Evolutionary conservation across 2,888 invertebrate genomes (phyloP), one percentile per base, ranked within the genome.

Genomic region (Epistrophe grossulariae): DNA sequence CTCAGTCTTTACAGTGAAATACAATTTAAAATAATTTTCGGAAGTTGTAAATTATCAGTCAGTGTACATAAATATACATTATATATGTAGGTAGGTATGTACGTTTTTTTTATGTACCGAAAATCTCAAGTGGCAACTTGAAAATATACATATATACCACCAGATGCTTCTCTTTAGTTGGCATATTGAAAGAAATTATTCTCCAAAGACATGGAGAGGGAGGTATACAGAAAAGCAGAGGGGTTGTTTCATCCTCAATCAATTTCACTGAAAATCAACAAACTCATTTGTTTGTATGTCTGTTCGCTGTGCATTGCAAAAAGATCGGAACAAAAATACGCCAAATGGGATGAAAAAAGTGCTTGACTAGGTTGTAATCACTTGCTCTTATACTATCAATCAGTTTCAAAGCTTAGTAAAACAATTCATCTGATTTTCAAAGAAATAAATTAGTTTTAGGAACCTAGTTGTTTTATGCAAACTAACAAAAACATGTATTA

Each of bases 21-120:
- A 68, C 38, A 50, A 50, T 59, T 84, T 70, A 40, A 76, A 84
- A 84, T 79, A 48, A 76, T 74, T 80, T 77, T 80, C 85, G 85
- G 85, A 85, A 85, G 85, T 70, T 81, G 81, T 85, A 85, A 85
- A 85, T 85, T 79, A 87, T 74, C 78, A 81, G 55, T 60, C 17
- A 81, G 72, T 31, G 60, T 52, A 82, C 31, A 68, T 50, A 68
- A 19, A 68, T 50, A 50, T 35, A 50, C 17, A 48, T 2, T 17
- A 4, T 28, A 31, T 48, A 28, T 13, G 13, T 43, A 31, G 2
- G 7, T 7, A 31, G 4, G 31, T 7, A 31, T 31, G 31, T 7
- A 31, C 5, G 7, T 9, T 5, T 28, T 48, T 38, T 70, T 71
- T 85, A 1, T 24, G 40, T 43, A 59, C 55, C 79, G 40, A 79